These are phyloP conservation scores for Eupeodes latifasciatus DNA, from an alignment of 2,888 invertebrate species.

Conservation along the genomic window DNA sequence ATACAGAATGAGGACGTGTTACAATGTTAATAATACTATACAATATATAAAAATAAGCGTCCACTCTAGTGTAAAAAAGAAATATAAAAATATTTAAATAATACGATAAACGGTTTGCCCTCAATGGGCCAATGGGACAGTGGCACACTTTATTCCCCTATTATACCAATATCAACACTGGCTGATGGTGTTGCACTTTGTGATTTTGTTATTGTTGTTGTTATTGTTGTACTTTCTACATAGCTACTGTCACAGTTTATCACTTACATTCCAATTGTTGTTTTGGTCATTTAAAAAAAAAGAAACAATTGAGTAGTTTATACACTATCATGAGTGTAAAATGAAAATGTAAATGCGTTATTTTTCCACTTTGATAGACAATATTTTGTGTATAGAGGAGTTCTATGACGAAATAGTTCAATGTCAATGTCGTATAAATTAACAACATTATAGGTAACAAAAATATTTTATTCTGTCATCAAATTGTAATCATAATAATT, in stretches of 20 bases:
- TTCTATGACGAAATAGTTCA: slow-evolving; percentile 58
- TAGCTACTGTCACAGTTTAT: slow-evolving; percentile 30
- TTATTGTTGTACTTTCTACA: slow-evolving; percentile 15
- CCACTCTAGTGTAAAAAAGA: slow-evolving; percentile 18
- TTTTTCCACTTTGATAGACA: slow-evolving; percentile 22
- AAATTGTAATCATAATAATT: slow-evolving; percentile 10
- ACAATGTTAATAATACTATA: slow-evolving; percentile 40
- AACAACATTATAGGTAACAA: background rate
- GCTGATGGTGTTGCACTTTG: slow-evolving; percentile 7
- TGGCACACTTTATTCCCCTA: slow-evolving; percentile 51
- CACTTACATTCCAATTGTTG: slow-evolving; percentile 26
- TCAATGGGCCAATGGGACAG: slow-evolving; percentile 53
- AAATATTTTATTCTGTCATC: slow-evolving; percentile 2
- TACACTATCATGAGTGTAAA: background rate
- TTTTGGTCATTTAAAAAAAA: background rate
- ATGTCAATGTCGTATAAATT: slow-evolving; percentile 64
- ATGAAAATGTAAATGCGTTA: slow-evolving; percentile 24
- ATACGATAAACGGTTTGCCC: slow-evolving; percentile 60
- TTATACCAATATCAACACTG: background rate
- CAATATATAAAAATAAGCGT: slow-evolving; percentile 3
- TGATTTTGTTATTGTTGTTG: too few relatives aligned
- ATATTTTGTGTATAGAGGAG: background rate
- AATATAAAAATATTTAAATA: slow-evolving; percentile 24
- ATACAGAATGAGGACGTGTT: slow-evolving; percentile 4
- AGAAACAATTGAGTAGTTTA: slow-evolving; percentile 28